phyloP scores from a whole-genome alignment of 2,797 vertebrate genomes.

The Sebastes vulpes region DNA sequence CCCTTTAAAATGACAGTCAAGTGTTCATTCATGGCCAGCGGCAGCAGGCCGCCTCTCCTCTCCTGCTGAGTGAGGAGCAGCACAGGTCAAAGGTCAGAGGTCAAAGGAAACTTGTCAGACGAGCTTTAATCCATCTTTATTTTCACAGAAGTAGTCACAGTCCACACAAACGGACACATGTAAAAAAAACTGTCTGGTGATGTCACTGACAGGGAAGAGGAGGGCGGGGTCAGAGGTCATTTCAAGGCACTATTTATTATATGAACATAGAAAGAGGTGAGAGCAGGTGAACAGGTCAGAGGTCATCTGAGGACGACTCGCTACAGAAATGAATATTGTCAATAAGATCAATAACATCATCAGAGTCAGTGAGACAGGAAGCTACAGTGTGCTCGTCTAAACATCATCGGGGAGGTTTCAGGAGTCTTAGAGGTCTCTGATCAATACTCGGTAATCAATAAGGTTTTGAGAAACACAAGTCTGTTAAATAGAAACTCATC shows the following conservation, averaged over 20 bases:
- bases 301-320: background rate
- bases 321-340: conserved; percentile 1
- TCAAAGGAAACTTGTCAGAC: background rate
- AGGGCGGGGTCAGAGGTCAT: conserved; percentile 2
- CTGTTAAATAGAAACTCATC: background rate
- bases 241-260: conserved; percentile 82
- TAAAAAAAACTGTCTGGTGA: conserved; percentile 53
- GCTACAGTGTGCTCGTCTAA: conserved; percentile 34
- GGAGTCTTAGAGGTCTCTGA: conserved; percentile 16
- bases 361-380: background rate
- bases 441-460: conserved; percentile 10
- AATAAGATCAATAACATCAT: conserved; percentile 11
- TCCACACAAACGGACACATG: conserved; percentile 65
- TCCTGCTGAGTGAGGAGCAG: too few relatives aligned
- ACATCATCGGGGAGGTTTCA: conserved; percentile 1
- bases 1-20: too few relatives aligned
- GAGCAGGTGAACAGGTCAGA: conserved; percentile 13
- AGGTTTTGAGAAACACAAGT: background rate
- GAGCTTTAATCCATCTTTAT: conserved; percentile 45
- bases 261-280: conserved; percentile 40
- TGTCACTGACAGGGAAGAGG: conserved; percentile 29
- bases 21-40: too few relatives aligned
- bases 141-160: conserved; percentile 62
- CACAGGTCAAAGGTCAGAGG: background rate
- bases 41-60: too few relatives aligned